Evolutionary conservation across 92 coral and sea anemone species (phyloP), one percentile per base, ranked within the genome.

Genomic region (Siderastrea siderea): DNA sequence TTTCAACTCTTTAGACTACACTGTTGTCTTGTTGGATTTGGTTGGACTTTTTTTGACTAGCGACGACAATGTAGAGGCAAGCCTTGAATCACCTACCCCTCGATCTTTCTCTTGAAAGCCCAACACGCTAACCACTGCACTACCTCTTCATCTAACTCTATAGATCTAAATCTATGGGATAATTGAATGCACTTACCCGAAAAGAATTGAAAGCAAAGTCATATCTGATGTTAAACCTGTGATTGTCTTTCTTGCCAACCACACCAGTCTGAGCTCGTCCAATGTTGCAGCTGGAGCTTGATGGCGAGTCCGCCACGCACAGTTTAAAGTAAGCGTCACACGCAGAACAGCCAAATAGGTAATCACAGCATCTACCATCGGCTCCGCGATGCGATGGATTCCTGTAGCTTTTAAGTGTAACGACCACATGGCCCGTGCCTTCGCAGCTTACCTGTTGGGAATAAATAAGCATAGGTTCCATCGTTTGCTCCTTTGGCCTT

Each of bases 241-340:
- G 47, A n/a, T 54, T 5, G 47, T 77, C 69, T 6, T 5, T 51
- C 44, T 45, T 3, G 16, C 84, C 85, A 66, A 83, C 53, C 17
- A 60, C 53, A 0, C 53, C 54, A 60, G 92, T 88, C 26, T 47
- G 9, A 9, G 0, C 1, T 53, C 0, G 11, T 1, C 88, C 92
- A 26, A 71, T 11, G 68, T 59, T 51, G 44, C 86, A 64, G 74
- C 8, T 46, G 10, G 44, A 17, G 68, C 55, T 45, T 19, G 80
- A 74, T 7, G 53, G 16, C 15, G 77, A 81, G 4, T 74, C 68
- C 43, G 80, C 73, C 68, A 84, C 68, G 63, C 90, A 90, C n/a
- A 90, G 66, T 72, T 90, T 84, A 47, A 90, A 84, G 51, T 90
- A 90, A 1, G 81, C 77, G 11, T 90, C 86, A 49, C 93, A 90